Evolutionary conservation across 1,140 invertebrate genomes (phyloP).

Genomic region (Euura lappo): DNA sequence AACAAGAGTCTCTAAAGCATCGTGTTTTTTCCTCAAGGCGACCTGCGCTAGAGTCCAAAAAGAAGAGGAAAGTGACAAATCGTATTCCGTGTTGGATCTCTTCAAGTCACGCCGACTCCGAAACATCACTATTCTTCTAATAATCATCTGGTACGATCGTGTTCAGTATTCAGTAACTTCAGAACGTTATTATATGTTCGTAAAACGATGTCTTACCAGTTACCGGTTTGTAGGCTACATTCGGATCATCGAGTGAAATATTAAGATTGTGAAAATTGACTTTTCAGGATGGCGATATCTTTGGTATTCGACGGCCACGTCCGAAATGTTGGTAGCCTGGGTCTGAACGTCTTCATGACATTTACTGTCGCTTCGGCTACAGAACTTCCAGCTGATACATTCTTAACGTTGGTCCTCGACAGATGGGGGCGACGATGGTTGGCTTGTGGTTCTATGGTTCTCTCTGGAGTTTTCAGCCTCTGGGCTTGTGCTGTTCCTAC

Average conservation of each 20-base stretch:
- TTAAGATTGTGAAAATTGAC: no score
- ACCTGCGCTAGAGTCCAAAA: conserved; percentile 69
- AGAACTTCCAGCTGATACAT: conserved; percentile 82
- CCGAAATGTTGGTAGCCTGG: conserved; percentile 80
- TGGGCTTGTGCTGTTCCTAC: conserved; percentile 73
- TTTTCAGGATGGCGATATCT: conserved; percentile 78
- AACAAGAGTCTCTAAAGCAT: background rate
- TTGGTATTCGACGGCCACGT: conserved; percentile 88
- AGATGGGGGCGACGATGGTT: conserved; percentile 85
- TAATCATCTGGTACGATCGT: conserved; percentile 72
- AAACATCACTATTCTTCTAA: conserved; percentile 75
- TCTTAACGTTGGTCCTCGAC: conserved; percentile 80
- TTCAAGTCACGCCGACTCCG: conserved; percentile 77
- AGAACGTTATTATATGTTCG: no score
- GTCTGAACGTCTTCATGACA: conserved; percentile 80
- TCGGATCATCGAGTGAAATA: background rate
- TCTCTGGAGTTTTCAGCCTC: conserved; percentile 82
- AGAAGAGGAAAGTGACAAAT: conserved; percentile 70
- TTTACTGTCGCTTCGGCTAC: conserved; percentile 84
- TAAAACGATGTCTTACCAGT: no score
- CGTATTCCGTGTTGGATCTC: conserved; percentile 79
- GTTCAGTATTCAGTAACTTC: no score
- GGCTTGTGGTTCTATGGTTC: conserved; percentile 77
- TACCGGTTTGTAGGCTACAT: no score
- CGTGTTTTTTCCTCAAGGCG: conserved; percentile 54